phyloP scores from a whole-genome alignment of 1,140 invertebrate species.

The Dendrolimus kikuchii region DNA sequence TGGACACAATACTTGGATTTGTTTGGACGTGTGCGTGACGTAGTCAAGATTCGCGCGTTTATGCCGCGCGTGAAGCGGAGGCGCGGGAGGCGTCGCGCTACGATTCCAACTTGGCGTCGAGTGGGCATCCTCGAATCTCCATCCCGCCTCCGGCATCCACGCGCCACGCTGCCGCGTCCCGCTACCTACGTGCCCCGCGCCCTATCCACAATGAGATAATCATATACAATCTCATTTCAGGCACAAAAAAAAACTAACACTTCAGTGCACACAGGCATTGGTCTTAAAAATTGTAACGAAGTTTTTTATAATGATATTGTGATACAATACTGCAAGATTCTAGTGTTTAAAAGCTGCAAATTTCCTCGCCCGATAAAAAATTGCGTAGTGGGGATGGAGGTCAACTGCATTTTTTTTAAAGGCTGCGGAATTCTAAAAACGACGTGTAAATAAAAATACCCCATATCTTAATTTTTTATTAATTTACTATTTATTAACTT shows the following conservation, averaged over 20 bases:
- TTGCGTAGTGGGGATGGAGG: no score
- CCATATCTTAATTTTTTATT: no score
- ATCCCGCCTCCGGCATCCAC: constrained; percentile 35
- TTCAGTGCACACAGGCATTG: neutral
- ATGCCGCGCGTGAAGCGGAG: constrained; percentile 7
- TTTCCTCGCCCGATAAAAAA: no score
- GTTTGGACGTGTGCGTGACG: constrained; percentile 10
- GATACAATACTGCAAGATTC: no score
- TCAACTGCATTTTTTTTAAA: no score
- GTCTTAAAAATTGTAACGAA: no score
- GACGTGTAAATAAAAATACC: no score
- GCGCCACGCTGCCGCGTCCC: constrained; percentile 20
- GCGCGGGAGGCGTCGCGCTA: constrained; percentile 40
- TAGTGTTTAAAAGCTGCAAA: no score
- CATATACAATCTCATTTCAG: constrained; percentile 5
- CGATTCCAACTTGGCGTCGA: constrained; percentile 38
- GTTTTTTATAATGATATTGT: no score
- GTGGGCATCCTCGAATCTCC: constrained; percentile 41
- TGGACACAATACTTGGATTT: no score
- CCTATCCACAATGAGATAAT: constrained; percentile 20
- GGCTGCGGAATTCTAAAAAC: no score
- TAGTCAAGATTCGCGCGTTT: constrained; percentile 11
- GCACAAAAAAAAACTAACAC: neutral
- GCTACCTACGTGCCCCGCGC: constrained; percentile 30
- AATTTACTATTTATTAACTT: no score